phyloP scores from a whole-genome alignment of 2,113 vertebrate genomes.

The Galbula dea region DNA sequence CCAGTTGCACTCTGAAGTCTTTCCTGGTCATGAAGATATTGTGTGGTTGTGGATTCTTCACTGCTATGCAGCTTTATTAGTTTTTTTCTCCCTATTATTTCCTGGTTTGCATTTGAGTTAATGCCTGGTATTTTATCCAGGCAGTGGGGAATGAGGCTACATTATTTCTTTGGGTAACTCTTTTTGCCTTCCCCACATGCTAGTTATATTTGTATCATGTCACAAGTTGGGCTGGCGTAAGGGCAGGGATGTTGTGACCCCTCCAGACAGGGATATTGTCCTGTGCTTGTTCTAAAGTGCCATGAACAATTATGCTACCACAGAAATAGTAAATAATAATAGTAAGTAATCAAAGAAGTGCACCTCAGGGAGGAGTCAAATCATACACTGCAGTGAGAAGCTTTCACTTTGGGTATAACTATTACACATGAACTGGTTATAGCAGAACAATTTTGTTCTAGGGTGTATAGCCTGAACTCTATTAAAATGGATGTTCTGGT shows the following conservation, averaged over 20 bases:
- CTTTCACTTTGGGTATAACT: neutral
- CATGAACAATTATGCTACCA: neutral
- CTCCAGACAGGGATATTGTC: neutral
- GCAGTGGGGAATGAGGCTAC: neutral
- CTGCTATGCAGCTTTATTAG: neutral
- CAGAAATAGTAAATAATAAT: constrained; percentile 10
- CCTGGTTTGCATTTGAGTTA: neutral
- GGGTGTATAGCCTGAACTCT: neutral
- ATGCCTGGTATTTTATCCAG: neutral
- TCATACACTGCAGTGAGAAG: neutral
- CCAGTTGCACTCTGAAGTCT: neutral
- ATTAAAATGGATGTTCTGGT: constrained; percentile 34
- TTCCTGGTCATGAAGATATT: no score
- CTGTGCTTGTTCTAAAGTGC: neutral
- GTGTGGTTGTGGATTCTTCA: neutral
- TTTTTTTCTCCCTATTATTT: neutral
- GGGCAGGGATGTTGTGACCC: neutral
- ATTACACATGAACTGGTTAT: neutral
- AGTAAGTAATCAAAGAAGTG: neutral
- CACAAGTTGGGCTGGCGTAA: neutral
- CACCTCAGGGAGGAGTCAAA: neutral
- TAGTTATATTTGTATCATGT: neutral
- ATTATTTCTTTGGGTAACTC: neutral
- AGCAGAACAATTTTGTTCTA: constrained; percentile 17
- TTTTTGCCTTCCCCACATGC: neutral